Evolutionary conservation across 92 coral and sea anemone species (phyloP), one percentile per base, ranked within the genome.

Genomic region (Meandrina meandrites): DNA sequence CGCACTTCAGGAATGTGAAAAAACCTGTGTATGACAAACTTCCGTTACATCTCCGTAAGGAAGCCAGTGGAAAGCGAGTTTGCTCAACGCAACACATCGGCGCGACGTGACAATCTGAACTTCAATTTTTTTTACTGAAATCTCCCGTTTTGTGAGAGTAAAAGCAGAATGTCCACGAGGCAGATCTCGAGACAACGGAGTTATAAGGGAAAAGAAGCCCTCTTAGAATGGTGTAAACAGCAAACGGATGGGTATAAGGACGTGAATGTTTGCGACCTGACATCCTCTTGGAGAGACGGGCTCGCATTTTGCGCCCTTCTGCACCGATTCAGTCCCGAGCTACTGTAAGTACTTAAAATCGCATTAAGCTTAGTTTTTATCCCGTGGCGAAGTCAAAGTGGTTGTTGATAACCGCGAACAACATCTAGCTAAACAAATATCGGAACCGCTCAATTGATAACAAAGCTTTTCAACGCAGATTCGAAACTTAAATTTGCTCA

Each of bases 291-390:
- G 92, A 79, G 89, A 57, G 86, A 89, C 58, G 92, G 92, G 15
- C 51, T 89, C 31, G 92, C 92, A 22, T 89, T 89, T 57, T 89
- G 92, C 66, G 92, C 92, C 0, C 87, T 89, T 36, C 82, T 89
- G 56, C 92, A 89, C 78, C 89, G 79, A 36, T 89, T 79, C 89
- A 85, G 85, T 32, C 92, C 92, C 3, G 92, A 89, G 22, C 81
- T 89, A 5, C 68, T 89, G 92, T 85, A 79, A 84, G 92, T 89
- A 81, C 35, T 57, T 42, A 42, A 79, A 54, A 35, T 79, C 36
- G 57, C 75, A 47, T 30, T 62, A 2, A 57, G 47, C 27, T 32
- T 18, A 45, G 40, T 32, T 15, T 45, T 45, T 47, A 24, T 3
- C 24, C 34, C 2, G 24, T 47, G 24, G 64, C 24, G 64, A 77